Evolutionary conservation across 2,888 invertebrate genomes (phyloP).

Genomic region (Altica lythri): DNA sequence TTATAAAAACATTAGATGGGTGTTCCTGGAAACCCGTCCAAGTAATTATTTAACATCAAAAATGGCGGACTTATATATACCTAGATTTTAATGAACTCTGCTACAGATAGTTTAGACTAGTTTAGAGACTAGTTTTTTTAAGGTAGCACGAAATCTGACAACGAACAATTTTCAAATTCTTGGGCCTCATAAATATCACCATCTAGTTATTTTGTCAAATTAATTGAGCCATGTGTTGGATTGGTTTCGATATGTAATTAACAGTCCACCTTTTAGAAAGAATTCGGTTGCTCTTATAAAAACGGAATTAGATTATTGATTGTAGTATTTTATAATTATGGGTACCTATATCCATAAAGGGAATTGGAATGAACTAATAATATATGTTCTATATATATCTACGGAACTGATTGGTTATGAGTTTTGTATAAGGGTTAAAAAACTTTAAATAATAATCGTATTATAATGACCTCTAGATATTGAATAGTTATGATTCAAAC

Average conservation of each 20-base stretch:
- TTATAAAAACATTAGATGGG: slow-evolving; percentile 25
- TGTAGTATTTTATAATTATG: too few relatives aligned
- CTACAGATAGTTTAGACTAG: slow-evolving; percentile 6
- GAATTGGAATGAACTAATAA: too few relatives aligned
- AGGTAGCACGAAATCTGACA: slow-evolving; percentile 13
- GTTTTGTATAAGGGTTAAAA: too few relatives aligned
- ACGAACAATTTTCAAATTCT: slow-evolving; percentile 15
- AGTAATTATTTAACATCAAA: slow-evolving; percentile 14
- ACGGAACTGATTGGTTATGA: too few relatives aligned
- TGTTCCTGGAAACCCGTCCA: slow-evolving; percentile 15
- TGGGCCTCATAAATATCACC: slow-evolving; percentile 12
- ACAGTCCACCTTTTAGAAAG: not conserved
- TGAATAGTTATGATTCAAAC: too few relatives aligned
- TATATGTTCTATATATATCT: too few relatives aligned
- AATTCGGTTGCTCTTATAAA: too few relatives aligned
- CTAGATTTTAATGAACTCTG: slow-evolving; percentile 15
- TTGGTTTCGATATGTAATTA: slow-evolving; percentile 2
- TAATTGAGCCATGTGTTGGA: slow-evolving; percentile 7
- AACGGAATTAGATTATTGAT: too few relatives aligned
- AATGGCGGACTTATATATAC: slow-evolving; percentile 10
- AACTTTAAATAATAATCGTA: too few relatives aligned
- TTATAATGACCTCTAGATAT: too few relatives aligned
- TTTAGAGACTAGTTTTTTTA: slow-evolving; percentile 13
- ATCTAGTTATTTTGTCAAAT: slow-evolving; percentile 8
- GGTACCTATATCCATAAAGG: too few relatives aligned